A percentile compares a stretch with the other conserved stretches of the same genome.
These are phyloP conservation scores for Arothron firmamentum DNA, from an alignment of 2,113 vertebrate species.

Conservation along the genomic window DNA sequence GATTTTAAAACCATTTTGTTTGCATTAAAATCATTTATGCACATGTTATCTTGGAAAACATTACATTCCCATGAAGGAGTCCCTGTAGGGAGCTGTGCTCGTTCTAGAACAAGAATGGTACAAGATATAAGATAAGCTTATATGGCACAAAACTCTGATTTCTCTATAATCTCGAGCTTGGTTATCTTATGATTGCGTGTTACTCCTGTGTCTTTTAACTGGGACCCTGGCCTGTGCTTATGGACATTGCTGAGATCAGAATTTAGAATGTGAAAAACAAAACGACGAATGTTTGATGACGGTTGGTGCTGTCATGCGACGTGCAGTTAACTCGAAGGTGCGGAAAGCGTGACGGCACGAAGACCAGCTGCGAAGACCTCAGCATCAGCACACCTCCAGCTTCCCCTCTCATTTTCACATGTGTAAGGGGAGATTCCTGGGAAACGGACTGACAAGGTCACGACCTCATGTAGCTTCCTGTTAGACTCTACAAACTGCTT, in stretches of 20 bases:
- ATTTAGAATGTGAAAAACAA: too few species aligned
- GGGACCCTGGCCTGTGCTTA: too few species aligned
- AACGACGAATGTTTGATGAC: too few species aligned
- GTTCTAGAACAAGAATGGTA: constrained; percentile 17
- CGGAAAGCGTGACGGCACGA: neutral
- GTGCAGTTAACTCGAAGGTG: too few species aligned
- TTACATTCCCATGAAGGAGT: constrained; percentile 36
- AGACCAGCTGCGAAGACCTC: constrained; percentile 13
- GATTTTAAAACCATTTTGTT: constrained; percentile 38
- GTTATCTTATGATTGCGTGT: constrained; percentile 1
- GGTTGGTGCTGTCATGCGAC: too few species aligned
- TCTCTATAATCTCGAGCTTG: neutral
- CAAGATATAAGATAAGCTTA: neutral
- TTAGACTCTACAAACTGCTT: constrained; percentile 48
- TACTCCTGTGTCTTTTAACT: neutral
- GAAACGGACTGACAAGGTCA: constrained; percentile 48
- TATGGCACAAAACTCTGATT: constrained; percentile 2
- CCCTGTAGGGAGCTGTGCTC: constrained; percentile 37
- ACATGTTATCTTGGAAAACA: constrained; percentile 39
- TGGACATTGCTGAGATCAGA: too few species aligned
- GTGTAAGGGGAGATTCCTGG: constrained; percentile 45
- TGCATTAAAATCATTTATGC: constrained; percentile 46
- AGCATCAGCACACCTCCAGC: constrained; percentile 16
- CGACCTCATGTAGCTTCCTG: constrained; percentile 38
- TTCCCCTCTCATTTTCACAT: constrained; percentile 20